Evolutionary conservation across 1,140 invertebrate genomes (phyloP), one percentile per base, ranked within the genome.

Genomic region (Drosophila busckii): DNA sequence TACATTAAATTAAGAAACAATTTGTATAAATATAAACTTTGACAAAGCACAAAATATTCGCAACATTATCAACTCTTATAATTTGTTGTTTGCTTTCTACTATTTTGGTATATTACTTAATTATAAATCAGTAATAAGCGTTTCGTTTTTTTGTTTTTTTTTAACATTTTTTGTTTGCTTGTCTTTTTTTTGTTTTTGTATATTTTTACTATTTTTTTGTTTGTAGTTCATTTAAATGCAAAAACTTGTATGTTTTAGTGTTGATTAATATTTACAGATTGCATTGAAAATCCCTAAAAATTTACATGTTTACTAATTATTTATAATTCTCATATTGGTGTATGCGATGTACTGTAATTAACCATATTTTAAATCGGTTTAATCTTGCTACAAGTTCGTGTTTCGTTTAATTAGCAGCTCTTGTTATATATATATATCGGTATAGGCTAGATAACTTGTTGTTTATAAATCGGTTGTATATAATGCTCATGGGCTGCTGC

Each of bases 51-150:
- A 54, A 60, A 54, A 40, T 17, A 40, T 29, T 31, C 48, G 37
- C 28, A 40, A 59, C 42, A 50, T 35, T 66, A 29, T 41, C 20
- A 12, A 10, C 28, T 23, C 49, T 31, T 37, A 7, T 26, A 9
- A 13, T 23, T 23, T n/a, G 10, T 25, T 13, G 3, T 31, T 32
- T 13, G 2, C 8, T 15, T 22, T 29, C 31, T 52, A 55, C 58
- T 64, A 52, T 64, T 56, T 80, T 53, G 48, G 44, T 70, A 41
- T 61, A 20, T 41, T 49, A 35, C 44, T 62, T 68, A 52, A 50
- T 70, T 66, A 46, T 78, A 80, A 80, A 73, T 80, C 73, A 68
- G 63, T 80, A 80, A 82, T 80, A 80, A 80, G 73, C 73, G 73
- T 82, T 73, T 80, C 54, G 52, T 78, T 64, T 68, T 76, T 56